A percentile compares a stretch with the other conserved stretches of the same genome.
phyloP scores from a whole-genome alignment of 92 coral and sea anemone genomes.

The Phymanthus crucifer region DNA sequence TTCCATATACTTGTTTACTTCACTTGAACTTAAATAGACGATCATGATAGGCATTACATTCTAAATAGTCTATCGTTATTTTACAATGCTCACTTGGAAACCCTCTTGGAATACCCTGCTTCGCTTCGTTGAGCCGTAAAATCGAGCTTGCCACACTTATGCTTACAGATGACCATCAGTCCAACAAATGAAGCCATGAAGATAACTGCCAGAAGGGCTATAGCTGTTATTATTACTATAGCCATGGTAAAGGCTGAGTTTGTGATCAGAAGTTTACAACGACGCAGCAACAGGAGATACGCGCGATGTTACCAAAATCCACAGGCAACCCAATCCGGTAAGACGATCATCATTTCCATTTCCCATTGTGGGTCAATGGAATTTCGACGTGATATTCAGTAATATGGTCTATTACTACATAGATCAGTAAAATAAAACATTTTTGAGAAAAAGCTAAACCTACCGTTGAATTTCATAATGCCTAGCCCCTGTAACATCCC shows the following conservation, averaged over 20 bases:
- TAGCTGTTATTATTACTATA: conserved; percentile 59
- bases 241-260: too few species aligned
- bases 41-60: background rate
- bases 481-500: too few species aligned
- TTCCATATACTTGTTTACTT: too few species aligned
- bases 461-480: too few species aligned
- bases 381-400: too few species aligned
- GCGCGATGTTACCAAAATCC: conserved; percentile 1
- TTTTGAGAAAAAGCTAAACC: too few species aligned
- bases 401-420: too few species aligned
- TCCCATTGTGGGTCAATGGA: too few species aligned
- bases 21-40: background rate
- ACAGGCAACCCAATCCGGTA: background rate
- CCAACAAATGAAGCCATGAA: conserved; percentile 80
- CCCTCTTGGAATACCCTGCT: conserved; percentile 21
- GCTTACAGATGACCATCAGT: conserved; percentile 63
- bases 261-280: background rate
- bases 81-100: conserved; percentile 4
- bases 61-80: background rate
- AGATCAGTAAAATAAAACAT: too few species aligned
- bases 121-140: conserved; percentile 43
- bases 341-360: too few species aligned
- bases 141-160: conserved; percentile 64
- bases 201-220: conserved; percentile 65
- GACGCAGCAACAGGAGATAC: background rate